Percentiles rank a stretch among this genome's conserved stretches.
phyloP scores from a whole-genome alignment of 2,113 vertebrate species.

The Burhinus oedicnemus region DNA sequence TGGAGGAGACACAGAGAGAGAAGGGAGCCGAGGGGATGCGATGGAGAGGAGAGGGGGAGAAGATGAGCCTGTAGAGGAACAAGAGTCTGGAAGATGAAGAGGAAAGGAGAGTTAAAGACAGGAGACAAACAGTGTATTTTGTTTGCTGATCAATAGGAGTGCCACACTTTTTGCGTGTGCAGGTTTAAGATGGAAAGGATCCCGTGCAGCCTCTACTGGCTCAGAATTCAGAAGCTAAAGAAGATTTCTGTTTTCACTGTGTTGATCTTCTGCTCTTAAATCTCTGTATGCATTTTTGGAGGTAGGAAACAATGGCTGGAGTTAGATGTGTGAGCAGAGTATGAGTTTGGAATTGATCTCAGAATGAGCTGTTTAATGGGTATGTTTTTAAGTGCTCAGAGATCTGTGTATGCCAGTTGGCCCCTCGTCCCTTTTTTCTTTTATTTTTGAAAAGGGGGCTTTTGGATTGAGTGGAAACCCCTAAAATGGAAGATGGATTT shows the following conservation, averaged over 20 bases:
- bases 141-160: not conserved
- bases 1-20: not conserved
- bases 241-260: not conserved
- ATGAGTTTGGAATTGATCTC: not conserved
- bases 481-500: not conserved
- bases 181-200: not conserved
- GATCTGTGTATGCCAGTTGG: not conserved
- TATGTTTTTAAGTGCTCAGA: not conserved
- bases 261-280: not conserved
- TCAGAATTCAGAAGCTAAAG: not conserved
- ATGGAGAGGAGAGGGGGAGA: not conserved
- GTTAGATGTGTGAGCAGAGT: not conserved
- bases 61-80: not conserved
- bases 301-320: not conserved
- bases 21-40: not conserved
- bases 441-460: not conserved
- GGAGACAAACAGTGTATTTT: not conserved
- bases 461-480: not conserved
- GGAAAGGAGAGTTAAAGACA: not conserved
- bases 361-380: not conserved
- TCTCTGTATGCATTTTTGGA: rapidly evolving
- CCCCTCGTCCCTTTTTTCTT: rapidly evolving
- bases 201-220: not conserved
- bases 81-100: not conserved
- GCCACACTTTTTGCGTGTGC: not conserved